Base-by-base conservation (phyloP, 2,797 vertebrate species). In the Denticeps clupeoides region DNA sequence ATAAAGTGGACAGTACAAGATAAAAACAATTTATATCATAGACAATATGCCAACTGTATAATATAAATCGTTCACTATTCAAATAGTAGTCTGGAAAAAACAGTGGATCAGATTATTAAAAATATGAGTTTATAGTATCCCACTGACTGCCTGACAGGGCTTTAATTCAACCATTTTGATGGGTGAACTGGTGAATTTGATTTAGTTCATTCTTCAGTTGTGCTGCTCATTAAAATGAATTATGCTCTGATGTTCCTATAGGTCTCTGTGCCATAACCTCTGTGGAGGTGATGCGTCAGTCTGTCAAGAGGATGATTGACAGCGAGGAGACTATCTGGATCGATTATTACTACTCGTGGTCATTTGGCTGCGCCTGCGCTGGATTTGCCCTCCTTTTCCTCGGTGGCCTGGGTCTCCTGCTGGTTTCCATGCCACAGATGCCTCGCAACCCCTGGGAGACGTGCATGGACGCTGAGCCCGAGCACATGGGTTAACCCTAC, bases 381-480 rank as follows among this genome's bases (percentile, higher is more conserved):
- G 79, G 85, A 63, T 94, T 93, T 3, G 62, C 86, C 41, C 79
- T 98, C 48, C 91, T 97, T 56, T 91, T 97, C 48, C 70, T 96
- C 53, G 80, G 81, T 0, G 91, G 93, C 46, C 68, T 96, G 0
- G 61, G 72, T 10, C 90, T 99, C 7, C 82, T 99, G 13, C 28
- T 97, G 21, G 82, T 97, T 33, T 89, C 93, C 5, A 87, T 98
- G 82, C 95, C 95, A 5, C 90, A 87, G 35, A 95, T 99, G 88
- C 93, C 95, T 44, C 85, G 75, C 67, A 94, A 98, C 67, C 92
- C 93, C 1, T 97, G 95, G 93, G 95, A 99, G 75, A 88, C 84
- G 12, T 99, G 95, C 80, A 95, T 96, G 90, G 95, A 99, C 0
- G 91, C 93, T 0, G 92, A 97, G 37, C 88, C 85, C 0, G 91